Conservation (phyloP, 2,797 vertebrate genomes). For the Molossus molossus region DNA sequence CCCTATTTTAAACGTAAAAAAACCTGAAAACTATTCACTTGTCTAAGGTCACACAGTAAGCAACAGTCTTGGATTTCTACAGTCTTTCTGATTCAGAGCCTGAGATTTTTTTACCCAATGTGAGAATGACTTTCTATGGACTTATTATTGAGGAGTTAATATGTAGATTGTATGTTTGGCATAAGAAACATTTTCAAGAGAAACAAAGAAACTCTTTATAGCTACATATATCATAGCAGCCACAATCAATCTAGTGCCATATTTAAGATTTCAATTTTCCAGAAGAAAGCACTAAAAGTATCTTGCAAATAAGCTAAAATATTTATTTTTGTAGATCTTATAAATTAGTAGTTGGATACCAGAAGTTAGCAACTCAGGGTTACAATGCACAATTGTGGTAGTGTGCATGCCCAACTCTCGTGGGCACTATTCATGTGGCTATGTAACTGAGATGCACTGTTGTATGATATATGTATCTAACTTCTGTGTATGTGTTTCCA, state of each 20-base stretch:
- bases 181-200: conserved; percentile 58
- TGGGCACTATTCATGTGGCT: background rate
- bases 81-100: background rate
- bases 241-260: background rate
- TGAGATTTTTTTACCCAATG: background rate
- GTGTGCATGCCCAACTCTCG: background rate
- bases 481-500: background rate
- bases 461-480: background rate
- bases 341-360: background rate
- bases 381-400: background rate
- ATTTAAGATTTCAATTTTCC: background rate
- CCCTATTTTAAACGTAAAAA: background rate
- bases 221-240: background rate
- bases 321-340: background rate
- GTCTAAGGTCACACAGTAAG: background rate
- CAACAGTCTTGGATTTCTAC: background rate
- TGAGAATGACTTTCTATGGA: background rate
- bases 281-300: background rate
- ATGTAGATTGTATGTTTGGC: background rate
- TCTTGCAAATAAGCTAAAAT: background rate
- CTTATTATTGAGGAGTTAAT: background rate
- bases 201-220: conserved; percentile 54
- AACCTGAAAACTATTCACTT: background rate
- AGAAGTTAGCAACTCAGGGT: background rate
- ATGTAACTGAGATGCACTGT: background rate